A percentile compares a stretch with the other conserved stretches of the same genome.
Conservation (phyloP, 2,797 vertebrate genomes). For the Centropyge bicolor region DNA sequence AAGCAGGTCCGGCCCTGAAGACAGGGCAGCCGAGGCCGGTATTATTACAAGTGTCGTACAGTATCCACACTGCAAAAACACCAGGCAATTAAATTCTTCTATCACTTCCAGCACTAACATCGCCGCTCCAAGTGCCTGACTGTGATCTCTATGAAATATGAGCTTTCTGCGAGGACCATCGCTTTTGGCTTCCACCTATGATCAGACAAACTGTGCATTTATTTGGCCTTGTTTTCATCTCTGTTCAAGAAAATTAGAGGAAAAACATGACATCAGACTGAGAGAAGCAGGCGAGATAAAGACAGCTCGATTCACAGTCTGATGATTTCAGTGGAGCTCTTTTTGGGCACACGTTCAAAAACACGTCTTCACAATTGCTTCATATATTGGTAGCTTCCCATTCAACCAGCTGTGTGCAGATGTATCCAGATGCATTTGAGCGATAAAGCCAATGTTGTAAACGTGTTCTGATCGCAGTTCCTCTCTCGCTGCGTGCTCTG, state of each 20-base stretch:
- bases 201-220: not conserved
- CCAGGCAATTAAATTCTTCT: conserved; percentile 29
- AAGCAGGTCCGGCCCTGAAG: conserved; percentile 29
- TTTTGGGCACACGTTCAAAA: not conserved
- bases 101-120: conserved; percentile 2
- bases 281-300: not conserved
- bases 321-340: not conserved
- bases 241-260: not conserved
- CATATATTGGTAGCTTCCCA: not conserved
- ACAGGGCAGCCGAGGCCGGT: conserved; percentile 13
- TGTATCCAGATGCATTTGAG: not conserved
- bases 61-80: conserved; percentile 5
- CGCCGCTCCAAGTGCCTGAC: not conserved
- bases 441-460: not conserved
- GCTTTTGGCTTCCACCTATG: not conserved
- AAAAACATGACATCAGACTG: not conserved
- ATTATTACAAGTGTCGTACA: conserved; percentile 41
- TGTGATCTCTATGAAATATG: conserved; percentile 31
- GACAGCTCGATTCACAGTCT: not conserved
- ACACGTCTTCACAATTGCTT: not conserved
- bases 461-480: not conserved
- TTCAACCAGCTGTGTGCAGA: not conserved
- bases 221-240: not conserved
- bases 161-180: not conserved
- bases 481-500: not conserved